A percentile compares a stretch with the other conserved stretches of the same genome.
Conservation (phyloP, 2,113 vertebrate species). For the Anolis carolinensis region DNA sequence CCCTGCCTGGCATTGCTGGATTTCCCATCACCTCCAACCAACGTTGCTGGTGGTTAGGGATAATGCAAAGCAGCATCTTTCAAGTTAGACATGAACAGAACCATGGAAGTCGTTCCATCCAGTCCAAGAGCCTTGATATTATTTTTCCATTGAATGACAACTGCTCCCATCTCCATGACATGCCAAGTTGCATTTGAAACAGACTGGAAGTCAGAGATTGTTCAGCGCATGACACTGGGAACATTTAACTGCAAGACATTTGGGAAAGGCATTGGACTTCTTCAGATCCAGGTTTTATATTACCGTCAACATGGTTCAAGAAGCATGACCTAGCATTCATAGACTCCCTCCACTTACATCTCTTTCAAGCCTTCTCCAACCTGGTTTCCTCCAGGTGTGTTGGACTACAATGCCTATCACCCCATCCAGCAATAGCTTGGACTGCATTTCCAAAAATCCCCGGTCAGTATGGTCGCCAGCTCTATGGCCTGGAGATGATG, state of each 20-base stretch:
- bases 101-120: neutral
- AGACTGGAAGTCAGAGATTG: neutral
- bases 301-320: neutral
- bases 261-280: neutral
- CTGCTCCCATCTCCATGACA: fast-evolving
- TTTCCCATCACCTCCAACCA: neutral
- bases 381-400: neutral
- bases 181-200: neutral
- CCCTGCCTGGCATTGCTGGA: neutral
- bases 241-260: neutral
- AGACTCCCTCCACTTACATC: neutral
- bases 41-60: neutral
- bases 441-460: neutral
- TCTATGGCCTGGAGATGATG: neutral
- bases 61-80: neutral
- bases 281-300: neutral
- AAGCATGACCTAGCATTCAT: constrained; percentile 9
- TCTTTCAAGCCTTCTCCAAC: neutral
- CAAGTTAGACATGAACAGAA: neutral
- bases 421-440: too few relatives aligned
- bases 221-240: too few relatives aligned
- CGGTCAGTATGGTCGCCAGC: neutral
- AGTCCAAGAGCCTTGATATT: neutral
- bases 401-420: neutral
- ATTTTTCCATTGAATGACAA: neutral